A percentile compares a stretch with the other conserved stretches of the same genome.
Evolutionary conservation across 2,888 invertebrate genomes (phyloP).

Genomic region (Macaria notata): DNA sequence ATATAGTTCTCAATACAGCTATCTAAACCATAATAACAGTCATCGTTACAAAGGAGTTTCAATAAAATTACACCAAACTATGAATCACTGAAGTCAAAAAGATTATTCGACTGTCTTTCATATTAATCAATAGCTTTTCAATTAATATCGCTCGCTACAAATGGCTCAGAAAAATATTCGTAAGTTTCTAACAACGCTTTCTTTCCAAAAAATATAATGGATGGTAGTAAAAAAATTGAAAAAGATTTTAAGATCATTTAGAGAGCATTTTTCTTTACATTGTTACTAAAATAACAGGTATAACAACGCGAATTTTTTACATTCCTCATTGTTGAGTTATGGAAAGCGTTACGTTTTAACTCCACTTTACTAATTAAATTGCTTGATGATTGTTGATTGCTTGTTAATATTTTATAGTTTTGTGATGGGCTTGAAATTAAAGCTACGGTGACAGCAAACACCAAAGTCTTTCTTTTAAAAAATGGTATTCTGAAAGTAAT

Average conservation of each 20-base stretch:
- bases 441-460: too few species aligned
- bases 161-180: slow-evolving; percentile 10
- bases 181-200: slow-evolving; percentile 1
- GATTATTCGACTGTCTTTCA: slow-evolving; percentile 13
- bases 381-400: too few species aligned
- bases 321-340: too few species aligned
- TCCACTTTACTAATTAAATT: too few species aligned
- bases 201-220: slow-evolving; percentile 7
- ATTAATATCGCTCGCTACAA: slow-evolving; percentile 12
- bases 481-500: too few species aligned
- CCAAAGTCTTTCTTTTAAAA: too few species aligned
- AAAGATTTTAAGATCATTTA: background rate
- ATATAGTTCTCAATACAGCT: too few species aligned
- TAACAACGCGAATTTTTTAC: too few species aligned
- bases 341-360: too few species aligned
- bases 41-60: background rate
- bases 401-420: too few species aligned
- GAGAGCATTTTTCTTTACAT: background rate
- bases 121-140: slow-evolving; percentile 10
- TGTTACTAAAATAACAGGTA: background rate
- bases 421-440: too few species aligned
- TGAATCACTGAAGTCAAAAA: slow-evolving; percentile 1
- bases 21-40: too few species aligned
- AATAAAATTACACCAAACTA: background rate
- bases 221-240: slow-evolving; percentile 1